Evolutionary conservation across 2,888 invertebrate genomes (phyloP), one percentile per base, ranked within the genome.

Genomic region (Drosophila putrida): DNA sequence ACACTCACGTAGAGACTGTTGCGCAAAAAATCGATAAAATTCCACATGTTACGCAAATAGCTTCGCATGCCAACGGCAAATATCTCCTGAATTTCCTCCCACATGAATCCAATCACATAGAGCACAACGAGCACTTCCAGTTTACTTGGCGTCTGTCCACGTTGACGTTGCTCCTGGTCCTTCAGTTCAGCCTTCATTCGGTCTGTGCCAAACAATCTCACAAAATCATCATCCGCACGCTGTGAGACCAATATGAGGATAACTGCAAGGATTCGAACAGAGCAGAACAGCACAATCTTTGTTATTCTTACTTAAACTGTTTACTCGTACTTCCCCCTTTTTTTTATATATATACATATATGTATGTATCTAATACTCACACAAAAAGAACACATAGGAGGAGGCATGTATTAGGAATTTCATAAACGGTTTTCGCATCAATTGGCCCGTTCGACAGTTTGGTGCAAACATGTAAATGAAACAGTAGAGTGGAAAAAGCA

Each of bases 341-440:
- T 11, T 10, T 15, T 15, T 2, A n/a, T n/a, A n/a, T n/a, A n/a
- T n/a, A n/a, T n/a, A n/a, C n/a, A n/a, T n/a, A n/a, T n/a, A n/a
- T n/a, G n/a, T n/a, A n/a, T n/a, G n/a, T 0, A 11, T 4, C 4
- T 6, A 3, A 4, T 47, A 95, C 97, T 96, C 93, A 98, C 98
- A 94, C 71, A 99, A 93, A 92, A 98, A 99, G 93, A 97, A 97
- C 76, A 98, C 93, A 91, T 99, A 99, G 11, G 98, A 98, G 0
- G 98, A 96, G 6, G 98, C 98, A 90, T 98, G 98, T 58, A 97
- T 96, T 88, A 99, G 95, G 92, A 99, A 99, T 93, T 98, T 98
- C 96, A 99, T 97, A 91, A 98, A 98, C 0, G 99, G 98, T 91
- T 97, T 97, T 78, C 97, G 94, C 95, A 98, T 96, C 31, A 98